phyloP scores from a whole-genome alignment of 1,140 invertebrate genomes.

The Papilio glaucus region DNA sequence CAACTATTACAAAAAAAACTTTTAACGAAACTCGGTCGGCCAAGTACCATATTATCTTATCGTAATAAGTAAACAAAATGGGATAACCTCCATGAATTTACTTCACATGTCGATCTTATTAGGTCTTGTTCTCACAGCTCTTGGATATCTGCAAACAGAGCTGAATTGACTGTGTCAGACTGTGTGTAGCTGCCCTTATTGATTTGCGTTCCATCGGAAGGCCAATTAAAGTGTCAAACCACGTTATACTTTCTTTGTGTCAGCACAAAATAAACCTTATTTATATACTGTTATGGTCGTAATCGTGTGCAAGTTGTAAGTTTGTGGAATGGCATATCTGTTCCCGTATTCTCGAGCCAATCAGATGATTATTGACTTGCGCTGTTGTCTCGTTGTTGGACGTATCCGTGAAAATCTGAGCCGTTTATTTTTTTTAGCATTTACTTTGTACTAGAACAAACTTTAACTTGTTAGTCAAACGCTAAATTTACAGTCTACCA shows the following conservation, averaged over 20 bases:
- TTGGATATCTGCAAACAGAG: conserved; percentile 6
- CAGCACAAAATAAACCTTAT: conserved; percentile 7
- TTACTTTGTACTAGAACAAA: not conserved
- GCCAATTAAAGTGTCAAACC: conserved; percentile 23
- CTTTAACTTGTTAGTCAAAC: not conserved
- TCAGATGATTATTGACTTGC: conserved; percentile 34
- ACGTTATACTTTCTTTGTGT: not conserved
- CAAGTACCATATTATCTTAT: not conserved
- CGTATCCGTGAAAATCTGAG: conserved; percentile 22
- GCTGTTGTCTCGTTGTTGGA: conserved; percentile 27
- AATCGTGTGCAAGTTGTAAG: not conserved
- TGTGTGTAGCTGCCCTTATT: conserved; percentile 33
- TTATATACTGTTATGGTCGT: not conserved
- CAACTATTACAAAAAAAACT: too few species aligned
- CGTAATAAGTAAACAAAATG: not conserved
- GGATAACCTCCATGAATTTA: not conserved
- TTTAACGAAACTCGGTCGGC: too few species aligned
- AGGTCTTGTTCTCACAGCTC: conserved; percentile 17
- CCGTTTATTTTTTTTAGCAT: not conserved
- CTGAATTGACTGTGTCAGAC: conserved; percentile 13
- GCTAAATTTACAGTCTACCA: not conserved
- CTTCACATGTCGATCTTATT: not conserved
- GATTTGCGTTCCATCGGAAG: conserved; percentile 33
- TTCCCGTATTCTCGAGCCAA: conserved; percentile 35
- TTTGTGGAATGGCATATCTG: conserved; percentile 28